Base-by-base conservation (phyloP, 2,888 invertebrate genomes). In the Dascillus cervinus region DNA sequence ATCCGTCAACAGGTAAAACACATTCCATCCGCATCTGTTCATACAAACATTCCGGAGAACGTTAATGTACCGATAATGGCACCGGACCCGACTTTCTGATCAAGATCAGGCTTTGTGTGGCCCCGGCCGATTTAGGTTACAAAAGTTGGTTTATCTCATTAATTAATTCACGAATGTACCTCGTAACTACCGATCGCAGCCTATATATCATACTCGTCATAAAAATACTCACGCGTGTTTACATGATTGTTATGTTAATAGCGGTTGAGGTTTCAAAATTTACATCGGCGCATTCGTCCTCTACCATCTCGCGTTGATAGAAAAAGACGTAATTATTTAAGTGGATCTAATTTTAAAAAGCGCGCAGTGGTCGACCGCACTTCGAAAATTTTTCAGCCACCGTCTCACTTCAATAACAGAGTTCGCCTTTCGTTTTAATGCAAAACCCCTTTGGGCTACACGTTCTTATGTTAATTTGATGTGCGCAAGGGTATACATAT, bases 181-280 rank as follows among this genome's bases (percentile, higher is more conserved):
- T n/a, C 17, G 8, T 8, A 17, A 17, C 17, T 17, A 17, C 17
- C 17, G 8, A 17, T 17, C 17, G 17, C 17, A 17, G 8, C 5
- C 17, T 17, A 4, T 17, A 17, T 17, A 29, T 13, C 21, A 26
- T 23, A 26, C 5, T 29, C 29, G 29, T 29, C 25, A 29, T 29
- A 39, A 42, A 39, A 39, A 36, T 34, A 27, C 34, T 32, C 39
- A 31, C 36, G 36, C 39, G 39, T 42, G 39, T 39, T 39, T 39
- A 37, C 39, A 34, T 39, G 42, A 39, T 39, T 42, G 34, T 39
- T 42, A 39, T 42, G 39, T 34, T 42, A 42, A 42, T 42, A 19
- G 29, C 12, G 12, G 26, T 30, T 29, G 32, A 37, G 11, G 37
- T 33, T 26, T 32, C 32, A 25, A 36, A 27, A 24, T 23, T 29